phyloP scores from a whole-genome alignment of 2,797 vertebrate genomes.

The Lithobates pipiens region DNA sequence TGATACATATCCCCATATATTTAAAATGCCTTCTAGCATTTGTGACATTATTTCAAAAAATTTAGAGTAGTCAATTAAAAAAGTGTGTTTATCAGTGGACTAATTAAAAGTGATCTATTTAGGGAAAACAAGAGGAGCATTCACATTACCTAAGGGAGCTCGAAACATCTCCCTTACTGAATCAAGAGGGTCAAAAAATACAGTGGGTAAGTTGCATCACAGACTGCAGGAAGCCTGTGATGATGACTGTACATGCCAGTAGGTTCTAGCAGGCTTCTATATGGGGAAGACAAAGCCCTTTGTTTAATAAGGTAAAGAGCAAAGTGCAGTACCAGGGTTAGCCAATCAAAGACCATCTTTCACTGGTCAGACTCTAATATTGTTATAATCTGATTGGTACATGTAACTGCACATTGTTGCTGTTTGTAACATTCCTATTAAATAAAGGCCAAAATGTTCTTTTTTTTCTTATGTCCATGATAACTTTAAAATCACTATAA shows the following conservation, averaged over 20 bases:
- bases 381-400: not conserved
- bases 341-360: not conserved
- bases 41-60: not conserved
- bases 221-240: conserved; percentile 73
- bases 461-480: conserved; percentile 24
- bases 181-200: conserved; percentile 86
- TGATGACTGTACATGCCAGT: conserved; percentile 21
- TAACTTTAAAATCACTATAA: not conserved
- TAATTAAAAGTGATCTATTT: conserved; percentile 79
- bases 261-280: conserved; percentile 4
- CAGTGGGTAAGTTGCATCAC: conserved; percentile 83
- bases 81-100: conserved; percentile 62
- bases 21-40: conserved; percentile 23
- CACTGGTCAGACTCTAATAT: not conserved
- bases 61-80: conserved; percentile 72
- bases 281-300: not conserved
- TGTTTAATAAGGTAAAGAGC: conserved; percentile 47
- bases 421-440: not conserved
- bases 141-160: conserved; percentile 90
- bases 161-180: conserved; percentile 90
- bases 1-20: conserved; percentile 35
- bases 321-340: not conserved
- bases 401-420: not conserved
- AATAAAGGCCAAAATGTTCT: conserved; percentile 3
- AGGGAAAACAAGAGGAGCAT: conserved; percentile 90